Evolutionary conservation across 2,113 vertebrate species (phyloP).

Genomic region (Melanostigma gelatinosum): DNA sequence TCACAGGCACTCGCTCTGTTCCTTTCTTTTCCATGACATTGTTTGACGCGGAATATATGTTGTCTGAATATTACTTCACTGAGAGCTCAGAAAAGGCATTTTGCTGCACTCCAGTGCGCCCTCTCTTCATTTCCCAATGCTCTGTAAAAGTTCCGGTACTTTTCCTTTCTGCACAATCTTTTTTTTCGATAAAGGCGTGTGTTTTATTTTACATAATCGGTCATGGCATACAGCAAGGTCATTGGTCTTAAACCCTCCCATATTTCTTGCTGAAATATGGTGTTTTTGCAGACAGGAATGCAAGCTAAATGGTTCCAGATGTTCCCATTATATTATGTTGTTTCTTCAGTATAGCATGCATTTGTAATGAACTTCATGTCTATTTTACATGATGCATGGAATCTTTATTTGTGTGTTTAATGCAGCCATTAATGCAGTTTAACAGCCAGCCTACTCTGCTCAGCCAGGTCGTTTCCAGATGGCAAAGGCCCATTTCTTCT

Average conservation of each 20-base stretch:
- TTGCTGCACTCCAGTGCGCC: conserved; percentile 13
- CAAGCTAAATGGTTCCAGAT: conserved; percentile 78
- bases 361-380: conserved; percentile 24
- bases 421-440: background rate
- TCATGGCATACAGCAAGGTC: conserved; percentile 63
- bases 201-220: conserved; percentile 69
- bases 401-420: conserved; percentile 19
- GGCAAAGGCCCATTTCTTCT: background rate
- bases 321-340: conserved; percentile 47
- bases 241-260: conserved; percentile 43
- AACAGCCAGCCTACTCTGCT: background rate
- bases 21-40: conserved; percentile 36
- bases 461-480: background rate
- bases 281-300: conserved; percentile 71
- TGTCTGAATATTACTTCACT: conserved; percentile 28
- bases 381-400: conserved; percentile 30
- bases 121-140: conserved; percentile 9
- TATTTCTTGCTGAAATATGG: conserved; percentile 67
- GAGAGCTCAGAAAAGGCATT: conserved; percentile 28
- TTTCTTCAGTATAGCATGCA: conserved; percentile 32
- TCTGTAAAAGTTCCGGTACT: conserved; percentile 15
- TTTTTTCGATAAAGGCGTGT: conserved; percentile 50
- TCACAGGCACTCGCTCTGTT: conserved; percentile 39
- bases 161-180: conserved; percentile 12
- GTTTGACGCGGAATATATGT: conserved; percentile 40